phyloP scores from a whole-genome alignment of 2,113 vertebrate genomes.

The Neotragus pygmaeus region DNA sequence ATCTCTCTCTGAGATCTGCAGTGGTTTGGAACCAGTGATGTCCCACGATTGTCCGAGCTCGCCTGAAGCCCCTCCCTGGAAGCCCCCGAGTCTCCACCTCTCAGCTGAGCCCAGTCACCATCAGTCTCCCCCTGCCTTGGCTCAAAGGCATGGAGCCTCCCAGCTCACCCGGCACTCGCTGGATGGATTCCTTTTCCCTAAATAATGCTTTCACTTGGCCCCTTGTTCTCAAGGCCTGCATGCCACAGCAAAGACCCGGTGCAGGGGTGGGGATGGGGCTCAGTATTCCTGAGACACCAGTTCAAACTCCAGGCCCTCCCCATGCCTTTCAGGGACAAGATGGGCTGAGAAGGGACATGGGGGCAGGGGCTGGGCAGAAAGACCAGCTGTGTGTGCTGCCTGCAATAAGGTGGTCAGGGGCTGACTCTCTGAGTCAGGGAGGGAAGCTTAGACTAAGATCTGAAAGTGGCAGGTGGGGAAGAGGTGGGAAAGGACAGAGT shows the following conservation, averaged over 20 bases:
- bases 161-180: accelerated
- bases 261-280: background rate
- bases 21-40: too few species aligned
- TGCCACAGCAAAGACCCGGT: background rate
- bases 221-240: background rate
- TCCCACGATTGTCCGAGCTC: background rate
- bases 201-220: accelerated
- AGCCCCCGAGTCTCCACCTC: background rate
- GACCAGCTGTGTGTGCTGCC: too few species aligned
- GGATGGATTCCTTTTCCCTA: background rate
- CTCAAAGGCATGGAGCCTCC: background rate
- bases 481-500: background rate
- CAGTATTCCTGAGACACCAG: background rate
- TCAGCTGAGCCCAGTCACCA: too few species aligned
- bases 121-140: background rate
- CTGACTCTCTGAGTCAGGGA: background rate
- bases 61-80: background rate
- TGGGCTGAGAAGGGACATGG: accelerated
- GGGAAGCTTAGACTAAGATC: background rate
- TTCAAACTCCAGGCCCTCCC: background rate
- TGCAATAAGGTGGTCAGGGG: background rate
- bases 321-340: background rate
- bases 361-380: accelerated
- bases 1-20: background rate
- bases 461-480: background rate